Conservation (phyloP, 2,113 vertebrate genomes). For the Prionailurus viverrinus region DNA sequence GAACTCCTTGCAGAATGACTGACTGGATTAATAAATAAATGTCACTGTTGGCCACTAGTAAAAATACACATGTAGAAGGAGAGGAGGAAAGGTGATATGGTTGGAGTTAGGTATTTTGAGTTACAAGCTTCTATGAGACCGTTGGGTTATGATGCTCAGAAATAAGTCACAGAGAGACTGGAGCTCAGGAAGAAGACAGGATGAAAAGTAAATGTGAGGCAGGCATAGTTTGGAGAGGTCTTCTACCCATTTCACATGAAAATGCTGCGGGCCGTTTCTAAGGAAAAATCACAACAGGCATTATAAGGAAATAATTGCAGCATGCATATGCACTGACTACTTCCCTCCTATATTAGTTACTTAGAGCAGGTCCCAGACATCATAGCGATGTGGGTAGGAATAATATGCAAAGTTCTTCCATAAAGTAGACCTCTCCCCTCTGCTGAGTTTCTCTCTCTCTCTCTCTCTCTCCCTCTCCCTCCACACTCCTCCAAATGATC, state of each 20-base stretch:
- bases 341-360: neutral
- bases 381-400: too few species aligned
- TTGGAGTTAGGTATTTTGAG: neutral
- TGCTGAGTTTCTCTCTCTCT: neutral
- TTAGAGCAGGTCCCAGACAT: neutral
- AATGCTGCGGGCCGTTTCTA: neutral
- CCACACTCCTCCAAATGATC: neutral
- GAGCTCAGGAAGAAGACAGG: neutral
- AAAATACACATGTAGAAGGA: neutral
- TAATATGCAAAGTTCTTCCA: neutral
- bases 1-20: neutral
- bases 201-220: neutral
- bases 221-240: neutral
- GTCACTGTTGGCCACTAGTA: neutral
- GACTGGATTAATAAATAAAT: neutral
- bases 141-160: neutral
- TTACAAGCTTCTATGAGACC: neutral
- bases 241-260: neutral
- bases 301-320: neutral
- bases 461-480: neutral
- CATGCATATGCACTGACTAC: neutral
- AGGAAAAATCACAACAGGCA: neutral
- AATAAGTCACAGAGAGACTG: neutral
- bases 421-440: neutral
- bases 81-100: neutral